Evolutionary conservation across 2,888 invertebrate species (phyloP).

Genomic region (Temnothorax rugatulus): DNA sequence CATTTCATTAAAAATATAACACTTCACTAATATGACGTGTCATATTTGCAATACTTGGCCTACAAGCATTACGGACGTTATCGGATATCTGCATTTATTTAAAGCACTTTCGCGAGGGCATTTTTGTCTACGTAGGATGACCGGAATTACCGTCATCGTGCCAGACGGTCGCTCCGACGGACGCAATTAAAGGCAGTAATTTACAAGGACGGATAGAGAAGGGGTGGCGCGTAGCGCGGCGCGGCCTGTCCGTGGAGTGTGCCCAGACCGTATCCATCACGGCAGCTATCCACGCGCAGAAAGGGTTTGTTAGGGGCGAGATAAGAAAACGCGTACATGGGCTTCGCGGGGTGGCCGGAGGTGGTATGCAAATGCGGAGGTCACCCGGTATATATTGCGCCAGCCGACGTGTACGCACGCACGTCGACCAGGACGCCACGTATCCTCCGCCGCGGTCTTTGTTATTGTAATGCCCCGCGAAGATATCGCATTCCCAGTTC

Average conservation of each 20-base stretch:
- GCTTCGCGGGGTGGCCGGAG: conserved; percentile 63
- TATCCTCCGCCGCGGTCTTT: conserved; percentile 66
- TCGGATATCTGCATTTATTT: conserved; percentile 43
- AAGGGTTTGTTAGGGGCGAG: conserved; percentile 71
- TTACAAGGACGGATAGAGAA: conserved; percentile 33
- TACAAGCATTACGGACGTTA: conserved; percentile 35
- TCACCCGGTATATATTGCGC: conserved; percentile 61
- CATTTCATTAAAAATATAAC: conserved; percentile 32
- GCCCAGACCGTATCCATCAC: conserved; percentile 73
- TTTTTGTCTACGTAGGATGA: conserved; percentile 54
- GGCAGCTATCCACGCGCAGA: conserved; percentile 67
- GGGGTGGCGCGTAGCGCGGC: not conserved
- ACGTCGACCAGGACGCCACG: not conserved
- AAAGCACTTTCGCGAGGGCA: not conserved
- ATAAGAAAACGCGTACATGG: conserved; percentile 70
- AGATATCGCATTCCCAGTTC: conserved; percentile 71
- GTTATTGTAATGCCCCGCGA: conserved; percentile 73
- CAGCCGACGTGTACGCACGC: conserved; percentile 43
- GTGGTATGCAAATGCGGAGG: conserved; percentile 73
- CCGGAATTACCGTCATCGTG: conserved; percentile 58
- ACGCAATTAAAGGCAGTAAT: conserved; percentile 69
- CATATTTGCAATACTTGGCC: conserved; percentile 11
- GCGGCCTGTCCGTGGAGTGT: conserved; percentile 36
- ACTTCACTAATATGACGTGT: conserved; percentile 19
- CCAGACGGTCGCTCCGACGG: conserved; percentile 53